Evolutionary conservation across 2,113 vertebrate species (phyloP).

Genomic region (Myrmophylax atrothorax): DNA sequence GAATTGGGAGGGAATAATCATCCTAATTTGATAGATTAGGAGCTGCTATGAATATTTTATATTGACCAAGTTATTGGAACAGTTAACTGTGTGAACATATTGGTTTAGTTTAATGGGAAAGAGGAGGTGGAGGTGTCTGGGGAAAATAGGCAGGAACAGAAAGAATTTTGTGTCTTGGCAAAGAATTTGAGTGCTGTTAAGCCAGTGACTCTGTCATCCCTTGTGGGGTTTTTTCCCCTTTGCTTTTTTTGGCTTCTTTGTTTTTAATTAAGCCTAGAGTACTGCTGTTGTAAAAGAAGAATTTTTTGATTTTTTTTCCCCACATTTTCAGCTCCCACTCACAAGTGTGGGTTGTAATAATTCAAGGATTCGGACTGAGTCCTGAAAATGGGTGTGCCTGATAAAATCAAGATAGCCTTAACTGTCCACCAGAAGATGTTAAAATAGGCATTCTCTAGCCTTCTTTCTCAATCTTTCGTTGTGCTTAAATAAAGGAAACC

Average conservation of each 20-base stretch:
- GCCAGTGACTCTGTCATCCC: slow-evolving; percentile 4
- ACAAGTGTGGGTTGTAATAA: slow-evolving; percentile 28
- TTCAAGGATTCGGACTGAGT: not conserved
- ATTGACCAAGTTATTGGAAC: slow-evolving; percentile 35
- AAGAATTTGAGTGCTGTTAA: slow-evolving; percentile 18
- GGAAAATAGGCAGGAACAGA: slow-evolving; percentile 54
- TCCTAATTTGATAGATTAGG: not conserved
- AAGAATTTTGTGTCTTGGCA: slow-evolving; percentile 51
- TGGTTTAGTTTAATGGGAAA: slow-evolving; percentile 48
- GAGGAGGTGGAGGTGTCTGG: slow-evolving; percentile 54
- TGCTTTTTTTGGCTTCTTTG: not conserved
- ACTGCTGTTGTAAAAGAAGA: not conserved
- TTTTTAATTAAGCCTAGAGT: slow-evolving; percentile 16
- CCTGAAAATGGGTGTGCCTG: slow-evolving; percentile 8
- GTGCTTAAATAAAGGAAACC: not conserved
- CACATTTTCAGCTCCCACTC: not conserved
- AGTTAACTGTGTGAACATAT: slow-evolving; percentile 40
- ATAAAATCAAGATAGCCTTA: not conserved
- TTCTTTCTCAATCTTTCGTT: not conserved
- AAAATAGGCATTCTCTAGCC: not conserved
- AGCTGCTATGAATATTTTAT: slow-evolving; percentile 37
- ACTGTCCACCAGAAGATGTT: not conserved
- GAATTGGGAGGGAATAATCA: not conserved
- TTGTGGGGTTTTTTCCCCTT: not conserved
- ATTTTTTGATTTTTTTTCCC: not conserved